A percentile compares a stretch with the other conserved stretches of the same genome.
Evolutionary conservation across 2,888 invertebrate species (phyloP).

Genomic region (Rhagium mordax): DNA sequence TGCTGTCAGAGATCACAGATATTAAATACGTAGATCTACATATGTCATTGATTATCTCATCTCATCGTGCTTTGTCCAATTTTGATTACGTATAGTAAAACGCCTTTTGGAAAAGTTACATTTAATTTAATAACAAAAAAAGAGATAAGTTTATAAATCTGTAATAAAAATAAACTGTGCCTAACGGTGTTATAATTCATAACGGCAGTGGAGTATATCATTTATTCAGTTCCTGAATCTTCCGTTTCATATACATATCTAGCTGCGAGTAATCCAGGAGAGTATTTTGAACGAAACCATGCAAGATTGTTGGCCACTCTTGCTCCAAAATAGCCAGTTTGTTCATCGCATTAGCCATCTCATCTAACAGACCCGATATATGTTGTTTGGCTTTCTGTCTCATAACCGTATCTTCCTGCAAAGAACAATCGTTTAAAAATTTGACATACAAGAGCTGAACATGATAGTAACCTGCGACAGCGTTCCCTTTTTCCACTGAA

Average conservation of each 20-base stretch:
- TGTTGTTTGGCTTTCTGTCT: slow-evolving; percentile 83
- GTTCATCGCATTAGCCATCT: slow-evolving; percentile 83
- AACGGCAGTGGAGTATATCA: slow-evolving; percentile 33
- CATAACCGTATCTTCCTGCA: slow-evolving; percentile 81
- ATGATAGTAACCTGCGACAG: slow-evolving; percentile 68
- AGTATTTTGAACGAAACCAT: slow-evolving; percentile 84
- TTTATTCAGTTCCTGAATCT: slow-evolving; percentile 72
- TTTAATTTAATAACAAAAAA: slow-evolving; percentile 30
- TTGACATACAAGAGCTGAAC: background rate
- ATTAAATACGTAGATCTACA: too few relatives aligned
- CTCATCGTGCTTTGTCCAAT: too few relatives aligned
- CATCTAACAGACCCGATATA: slow-evolving; percentile 79
- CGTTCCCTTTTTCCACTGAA: slow-evolving; percentile 83
- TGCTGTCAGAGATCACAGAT: too few relatives aligned
- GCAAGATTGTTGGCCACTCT: slow-evolving; percentile 84
- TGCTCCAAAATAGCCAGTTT: slow-evolving; percentile 83
- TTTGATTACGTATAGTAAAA: background rate
- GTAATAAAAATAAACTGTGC: slow-evolving; percentile 25
- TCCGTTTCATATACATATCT: slow-evolving; percentile 83
- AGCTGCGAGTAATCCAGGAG: slow-evolving; percentile 86
- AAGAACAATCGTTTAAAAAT: slow-evolving; percentile 44
- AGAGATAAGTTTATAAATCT: slow-evolving; percentile 27
- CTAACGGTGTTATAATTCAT: slow-evolving; percentile 11
- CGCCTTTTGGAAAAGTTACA: background rate
- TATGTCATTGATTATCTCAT: too few relatives aligned